Evolutionary conservation across 2,888 invertebrate genomes (phyloP), one percentile per base, ranked within the genome.

Genomic region (Eudiplozoon nipponicum): DNA sequence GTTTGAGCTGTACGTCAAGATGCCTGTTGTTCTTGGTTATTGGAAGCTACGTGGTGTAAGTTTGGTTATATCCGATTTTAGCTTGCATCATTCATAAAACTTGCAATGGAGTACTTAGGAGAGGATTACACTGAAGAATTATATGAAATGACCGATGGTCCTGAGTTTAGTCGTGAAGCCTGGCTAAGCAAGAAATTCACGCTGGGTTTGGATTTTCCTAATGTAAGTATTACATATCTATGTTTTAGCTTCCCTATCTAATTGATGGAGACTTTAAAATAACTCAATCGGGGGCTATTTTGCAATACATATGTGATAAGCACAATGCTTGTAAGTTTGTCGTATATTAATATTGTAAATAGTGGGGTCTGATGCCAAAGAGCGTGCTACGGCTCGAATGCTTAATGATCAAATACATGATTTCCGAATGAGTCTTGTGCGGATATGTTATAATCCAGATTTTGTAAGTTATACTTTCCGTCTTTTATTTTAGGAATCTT

Each of bases 121-220:
- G n/a, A n/a, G n/a, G n/a, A n/a, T n/a, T n/a, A n/a, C n/a, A n/a
- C n/a, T n/a, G n/a, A n/a, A n/a, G n/a, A n/a, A n/a, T n/a, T n/a
- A n/a, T n/a, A n/a, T n/a, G n/a, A n/a, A n/a, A n/a, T n/a, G n/a
- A n/a, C n/a, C n/a, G n/a, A n/a, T n/a, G n/a, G n/a, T 31, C 4
- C 33, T 17, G 5, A n/a, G n/a, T 5, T 36, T 23, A 26, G 17
- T 9, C 33, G 36, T 9, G 36, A 36, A 15, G n/a, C 21, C 3
- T 36, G 36, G 36, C 13, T 36, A 13, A 36, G 23, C 17, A 23
- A 36, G 7, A 36, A 36, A 36, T 36, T 36, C 17, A 36, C 17
- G 5, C 17, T 36, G 7, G 36, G 36, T n/a, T 23, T 36, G 17
- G 17, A 15, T 13, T 36, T 36, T 13, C 36, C 36, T 3, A 36